Evolutionary conservation across 2,888 invertebrate genomes (phyloP), one percentile per base, ranked within the genome.

Genomic region (Diarsia mendica): DNA sequence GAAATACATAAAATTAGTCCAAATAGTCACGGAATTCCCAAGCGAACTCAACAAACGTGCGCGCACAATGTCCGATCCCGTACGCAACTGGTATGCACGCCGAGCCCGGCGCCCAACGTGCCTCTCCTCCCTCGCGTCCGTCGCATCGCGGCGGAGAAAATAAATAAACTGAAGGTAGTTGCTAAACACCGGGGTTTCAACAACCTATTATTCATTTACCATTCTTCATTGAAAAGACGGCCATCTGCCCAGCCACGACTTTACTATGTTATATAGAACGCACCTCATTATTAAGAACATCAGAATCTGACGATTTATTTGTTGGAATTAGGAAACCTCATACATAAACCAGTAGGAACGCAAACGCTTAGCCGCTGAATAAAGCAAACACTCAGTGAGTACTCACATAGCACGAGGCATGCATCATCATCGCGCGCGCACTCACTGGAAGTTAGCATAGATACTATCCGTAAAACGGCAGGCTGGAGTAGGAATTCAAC

Each of bases 381-480:
- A 64, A 64, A 64, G n/a, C 63, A 64, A 44, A 44, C 44, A n/a
- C 63, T 63, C 20, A 20, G 61, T 39, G 61, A 61, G 39, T 39
- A 20, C 23, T 53, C 44, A 23, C 23, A 44, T 18, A 46, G 44
- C 64, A 44, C 64, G 64, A 64, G 44, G 23, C 44, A 44, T 15
- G 28, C 58, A 28, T 28, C 58, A 58, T 58, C 58, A 15, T 58
- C 28, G 58, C 58, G 58, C 28, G 58, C 58, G 58, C 58, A 58
- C 18, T 60, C 60, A 39, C 39, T 61, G 39, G 61, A 39, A 33
- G 61, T 61, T 11, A 39, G 39, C 20, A 4, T 61, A 39, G 61
- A 61, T 61, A 61, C 61, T 39, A 61, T 39, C 9, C 61, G 61
- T 61, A 61, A 61, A 61, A 8, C 61, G 39, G 61, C 61, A 39